These are phyloP conservation scores for Andinoacara biseriatus DNA, from an alignment of 2,113 vertebrate genomes.

Conservation along the genomic window DNA sequence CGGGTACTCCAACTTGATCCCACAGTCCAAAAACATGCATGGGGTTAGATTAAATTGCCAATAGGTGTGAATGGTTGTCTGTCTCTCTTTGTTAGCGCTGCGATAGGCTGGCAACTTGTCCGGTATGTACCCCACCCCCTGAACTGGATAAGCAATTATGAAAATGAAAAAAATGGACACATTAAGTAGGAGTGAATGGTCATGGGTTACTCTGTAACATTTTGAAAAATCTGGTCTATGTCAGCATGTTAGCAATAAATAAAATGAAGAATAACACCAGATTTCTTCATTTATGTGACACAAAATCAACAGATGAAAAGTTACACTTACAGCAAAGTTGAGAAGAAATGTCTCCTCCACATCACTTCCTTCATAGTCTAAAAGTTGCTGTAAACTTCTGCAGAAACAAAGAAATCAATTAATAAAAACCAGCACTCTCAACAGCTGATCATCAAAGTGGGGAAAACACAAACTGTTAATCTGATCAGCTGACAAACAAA, in stretches of 20 bases:
- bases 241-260: neutral
- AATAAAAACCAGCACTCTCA: neutral
- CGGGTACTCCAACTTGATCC: too few species aligned
- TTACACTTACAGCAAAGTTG: conserved; percentile 89
- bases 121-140: neutral
- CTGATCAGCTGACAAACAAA: neutral
- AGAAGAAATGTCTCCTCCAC: conserved; percentile 94
- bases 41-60: neutral
- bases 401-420: conserved; percentile 1
- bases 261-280: neutral
- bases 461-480: neutral
- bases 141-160: neutral
- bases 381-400: conserved; percentile 94
- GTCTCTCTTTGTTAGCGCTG: neutral
- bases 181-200: neutral
- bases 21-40: too few species aligned
- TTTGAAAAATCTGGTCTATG: too few species aligned
- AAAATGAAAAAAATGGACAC: neutral
- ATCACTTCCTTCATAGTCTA: conserved; percentile 90
- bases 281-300: neutral
- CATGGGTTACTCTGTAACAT: neutral
- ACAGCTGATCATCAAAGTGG: neutral
- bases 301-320: neutral
- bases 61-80: neutral
- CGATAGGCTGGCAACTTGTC: neutral